A percentile compares a stretch with the other conserved stretches of the same genome.
Evolutionary conservation across 2,113 vertebrate genomes (phyloP).

Genomic region (Mormyrus lacerda): DNA sequence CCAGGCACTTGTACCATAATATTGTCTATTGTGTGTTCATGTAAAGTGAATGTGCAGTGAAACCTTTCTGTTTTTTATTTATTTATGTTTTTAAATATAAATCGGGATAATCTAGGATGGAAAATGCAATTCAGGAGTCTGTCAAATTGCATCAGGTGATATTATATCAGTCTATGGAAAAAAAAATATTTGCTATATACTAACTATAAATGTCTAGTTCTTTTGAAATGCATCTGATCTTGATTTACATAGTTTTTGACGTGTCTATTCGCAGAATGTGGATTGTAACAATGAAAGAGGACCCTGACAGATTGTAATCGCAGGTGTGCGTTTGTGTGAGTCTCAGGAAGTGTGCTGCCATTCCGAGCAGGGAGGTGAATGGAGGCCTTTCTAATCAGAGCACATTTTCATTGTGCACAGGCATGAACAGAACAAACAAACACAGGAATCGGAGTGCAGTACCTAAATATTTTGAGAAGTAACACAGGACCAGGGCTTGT

Average conservation of each 20-base stretch:
- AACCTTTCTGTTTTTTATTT: background rate
- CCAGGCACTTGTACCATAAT: background rate
- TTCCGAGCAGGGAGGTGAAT: background rate
- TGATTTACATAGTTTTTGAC: background rate
- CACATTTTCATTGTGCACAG: background rate
- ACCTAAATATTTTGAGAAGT: background rate
- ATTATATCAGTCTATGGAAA: background rate
- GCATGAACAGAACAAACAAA: background rate
- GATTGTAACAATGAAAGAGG: background rate
- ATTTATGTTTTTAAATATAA: background rate
- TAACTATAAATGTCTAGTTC: background rate
- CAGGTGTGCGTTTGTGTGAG: background rate
- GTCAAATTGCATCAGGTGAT: background rate
- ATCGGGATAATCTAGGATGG: background rate
- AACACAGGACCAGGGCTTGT: background rate
- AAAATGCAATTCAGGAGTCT: background rate
- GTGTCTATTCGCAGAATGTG: background rate
- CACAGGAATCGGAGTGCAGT: background rate
- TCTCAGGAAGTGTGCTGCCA: too few species aligned
- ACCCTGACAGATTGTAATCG: slow-evolving; percentile 19
- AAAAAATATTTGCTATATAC: background rate
- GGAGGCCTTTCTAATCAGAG: background rate
- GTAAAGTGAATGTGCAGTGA: background rate
- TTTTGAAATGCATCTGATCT: background rate
- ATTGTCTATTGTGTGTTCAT: background rate